Percentiles rank a stretch among this genome's conserved stretches.
Conservation (phyloP, 2,113 vertebrate genomes). For the Suncus etruscus region DNA sequence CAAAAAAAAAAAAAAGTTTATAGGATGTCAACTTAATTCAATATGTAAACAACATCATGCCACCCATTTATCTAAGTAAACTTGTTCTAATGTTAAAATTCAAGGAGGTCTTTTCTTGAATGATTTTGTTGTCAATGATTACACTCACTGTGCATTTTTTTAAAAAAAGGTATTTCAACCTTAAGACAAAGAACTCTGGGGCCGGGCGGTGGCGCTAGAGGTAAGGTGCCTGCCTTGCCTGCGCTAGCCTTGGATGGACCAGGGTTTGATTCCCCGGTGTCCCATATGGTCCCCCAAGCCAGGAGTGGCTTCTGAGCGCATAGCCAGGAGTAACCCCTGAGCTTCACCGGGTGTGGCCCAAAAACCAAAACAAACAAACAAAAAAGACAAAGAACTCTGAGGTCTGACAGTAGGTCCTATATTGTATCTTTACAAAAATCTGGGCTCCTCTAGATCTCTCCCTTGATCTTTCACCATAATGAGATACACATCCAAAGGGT, state of each 20-base stretch:
- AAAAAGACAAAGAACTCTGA: not conserved
- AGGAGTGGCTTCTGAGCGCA: too few relatives aligned
- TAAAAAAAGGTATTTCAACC: not conserved
- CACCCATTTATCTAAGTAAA: not conserved
- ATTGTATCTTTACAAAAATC: not conserved
- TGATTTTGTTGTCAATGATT: conserved; percentile 3
- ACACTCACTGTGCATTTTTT: not conserved
- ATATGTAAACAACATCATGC: not conserved
- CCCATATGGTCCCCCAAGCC: too few relatives aligned
- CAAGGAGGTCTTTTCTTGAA: not conserved
- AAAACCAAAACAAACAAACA: too few relatives aligned
- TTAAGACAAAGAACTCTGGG: not conserved
- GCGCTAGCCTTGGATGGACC: too few relatives aligned
- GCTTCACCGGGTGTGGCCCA: too few relatives aligned
- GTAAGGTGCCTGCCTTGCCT: too few relatives aligned
- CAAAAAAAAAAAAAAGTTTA: not conserved
- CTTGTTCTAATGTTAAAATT: not conserved
- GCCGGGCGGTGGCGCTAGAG: too few relatives aligned
- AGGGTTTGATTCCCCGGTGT: too few relatives aligned
- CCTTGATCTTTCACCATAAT: not conserved
- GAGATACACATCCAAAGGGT: not conserved
- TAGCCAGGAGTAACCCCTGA: too few relatives aligned
- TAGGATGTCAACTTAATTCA: not conserved
- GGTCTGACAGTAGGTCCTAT: not conserved
- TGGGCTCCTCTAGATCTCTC: not conserved